phyloP scores from a whole-genome alignment of 2,888 invertebrate genomes.

The Eulithis prunata region DNA sequence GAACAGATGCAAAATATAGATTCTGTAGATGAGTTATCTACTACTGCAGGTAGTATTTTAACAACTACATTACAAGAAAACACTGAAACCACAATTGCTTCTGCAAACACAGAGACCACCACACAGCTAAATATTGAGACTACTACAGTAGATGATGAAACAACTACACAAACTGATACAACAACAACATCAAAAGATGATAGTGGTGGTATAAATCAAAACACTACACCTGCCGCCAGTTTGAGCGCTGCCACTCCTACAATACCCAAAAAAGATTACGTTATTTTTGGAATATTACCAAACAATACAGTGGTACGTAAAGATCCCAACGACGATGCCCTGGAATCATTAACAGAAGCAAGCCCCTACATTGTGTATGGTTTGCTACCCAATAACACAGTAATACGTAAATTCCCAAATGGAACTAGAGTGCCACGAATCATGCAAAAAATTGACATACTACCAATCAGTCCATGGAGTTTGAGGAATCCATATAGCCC shows the following conservation, averaged over 20 bases:
- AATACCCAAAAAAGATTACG: constrained; percentile 87
- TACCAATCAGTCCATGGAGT: constrained; percentile 85
- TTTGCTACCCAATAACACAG: constrained; percentile 90
- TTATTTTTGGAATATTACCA: constrained; percentile 90
- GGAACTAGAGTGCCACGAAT: constrained; percentile 90
- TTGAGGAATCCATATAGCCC: constrained; percentile 85
- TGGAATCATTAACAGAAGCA: constrained; percentile 87
- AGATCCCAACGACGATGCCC: constrained; percentile 87
- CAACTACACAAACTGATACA: constrained; percentile 50
- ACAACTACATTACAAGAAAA: constrained; percentile 25
- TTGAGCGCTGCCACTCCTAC: constrained; percentile 54
- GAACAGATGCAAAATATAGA: constrained; percentile 37
- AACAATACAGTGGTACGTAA: constrained; percentile 92
- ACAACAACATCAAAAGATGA: constrained; percentile 46
- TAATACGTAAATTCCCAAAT: constrained; percentile 91
- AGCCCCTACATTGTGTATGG: constrained; percentile 90
- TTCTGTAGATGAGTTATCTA: constrained; percentile 24
- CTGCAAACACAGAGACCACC: constrained; percentile 43
- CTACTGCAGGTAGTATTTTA: constrained; percentile 33
- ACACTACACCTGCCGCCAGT: constrained; percentile 56
- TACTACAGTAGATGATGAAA: constrained; percentile 50
- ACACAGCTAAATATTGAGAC: constrained; percentile 47
- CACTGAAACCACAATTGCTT: constrained; percentile 35
- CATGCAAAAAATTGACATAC: constrained; percentile 84
- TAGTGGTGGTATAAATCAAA: constrained; percentile 51